Evolutionary conservation across 2,888 invertebrate species (phyloP).

Genomic region (Sesamia inferens): DNA sequence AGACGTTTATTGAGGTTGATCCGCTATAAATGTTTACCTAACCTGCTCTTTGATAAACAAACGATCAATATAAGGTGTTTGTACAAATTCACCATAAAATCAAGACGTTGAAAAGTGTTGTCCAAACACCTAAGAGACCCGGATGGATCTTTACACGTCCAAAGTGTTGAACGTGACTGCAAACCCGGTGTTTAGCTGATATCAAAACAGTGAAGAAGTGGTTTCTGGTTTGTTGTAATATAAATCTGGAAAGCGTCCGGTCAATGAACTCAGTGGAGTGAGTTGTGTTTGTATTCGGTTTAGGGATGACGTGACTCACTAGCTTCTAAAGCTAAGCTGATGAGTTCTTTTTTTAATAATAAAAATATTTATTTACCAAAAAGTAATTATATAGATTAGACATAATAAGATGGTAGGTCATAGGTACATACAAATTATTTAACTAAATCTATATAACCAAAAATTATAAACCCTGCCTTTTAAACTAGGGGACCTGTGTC

Average conservation of each 20-base stretch:
- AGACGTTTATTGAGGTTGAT: constrained; percentile 12
- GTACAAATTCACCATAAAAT: constrained; percentile 18
- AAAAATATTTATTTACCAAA: no score
- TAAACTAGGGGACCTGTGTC: no score
- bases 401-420: no score
- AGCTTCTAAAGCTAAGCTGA: constrained; percentile 22
- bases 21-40: constrained; percentile 32
- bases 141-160: constrained; percentile 25
- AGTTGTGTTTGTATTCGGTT: constrained; percentile 70
- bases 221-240: constrained; percentile 55
- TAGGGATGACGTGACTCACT: constrained; percentile 44
- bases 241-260: constrained; percentile 66
- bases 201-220: constrained; percentile 62
- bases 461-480: no score
- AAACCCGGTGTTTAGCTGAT: constrained; percentile 36
- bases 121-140: constrained; percentile 27
- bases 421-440: no score
- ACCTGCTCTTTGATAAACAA: constrained; percentile 40
- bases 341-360: no score
- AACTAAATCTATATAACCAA: no score
- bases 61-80: constrained; percentile 14
- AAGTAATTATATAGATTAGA: no score
- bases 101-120: constrained; percentile 23
- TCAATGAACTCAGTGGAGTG: constrained; percentile 69
- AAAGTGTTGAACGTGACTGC: constrained; percentile 11